Conservation (phyloP, 2,888 invertebrate species). For the Drosophila neotestacea region DNA sequence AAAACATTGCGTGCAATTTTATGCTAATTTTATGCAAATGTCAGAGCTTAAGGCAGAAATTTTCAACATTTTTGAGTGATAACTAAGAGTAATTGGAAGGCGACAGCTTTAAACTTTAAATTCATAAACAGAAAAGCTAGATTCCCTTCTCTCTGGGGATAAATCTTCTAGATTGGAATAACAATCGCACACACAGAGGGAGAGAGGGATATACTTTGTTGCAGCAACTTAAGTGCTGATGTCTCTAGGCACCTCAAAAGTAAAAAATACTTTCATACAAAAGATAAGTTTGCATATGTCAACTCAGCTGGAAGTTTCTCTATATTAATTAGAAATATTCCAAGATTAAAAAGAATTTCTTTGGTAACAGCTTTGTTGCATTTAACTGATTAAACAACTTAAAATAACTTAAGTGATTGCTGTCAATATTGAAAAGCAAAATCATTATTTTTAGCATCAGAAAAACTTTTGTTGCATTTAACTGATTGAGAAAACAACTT, state of each 20-base stretch:
- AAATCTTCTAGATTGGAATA: conserved; percentile 57
- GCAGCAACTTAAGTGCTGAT: conserved; percentile 63
- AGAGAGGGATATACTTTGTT: conserved; percentile 6
- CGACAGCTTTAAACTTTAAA: conserved; percentile 31
- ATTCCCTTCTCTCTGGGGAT: conserved; percentile 15
- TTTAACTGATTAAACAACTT: background rate
- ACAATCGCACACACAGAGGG: conserved; percentile 30
- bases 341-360: background rate
- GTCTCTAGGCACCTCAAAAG: conserved; percentile 38
- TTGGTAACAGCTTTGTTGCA: background rate
- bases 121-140: conserved; percentile 36
- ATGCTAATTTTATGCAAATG: conserved; percentile 48
- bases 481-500: background rate
- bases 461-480: background rate
- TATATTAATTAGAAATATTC: too few species aligned
- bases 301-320: background rate
- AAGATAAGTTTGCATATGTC: conserved; percentile 1
- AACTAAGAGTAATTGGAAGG: background rate
- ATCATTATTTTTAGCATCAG: too few species aligned
- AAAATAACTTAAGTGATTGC: background rate
- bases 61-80: conserved; percentile 14
- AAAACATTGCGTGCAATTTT: conserved; percentile 10
- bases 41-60: conserved; percentile 6
- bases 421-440: too few species aligned
- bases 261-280: conserved; percentile 8